Evolutionary conservation across 2,888 invertebrate species (phyloP), one percentile per base, ranked within the genome.

Genomic region (Drosophila atripex): DNA sequence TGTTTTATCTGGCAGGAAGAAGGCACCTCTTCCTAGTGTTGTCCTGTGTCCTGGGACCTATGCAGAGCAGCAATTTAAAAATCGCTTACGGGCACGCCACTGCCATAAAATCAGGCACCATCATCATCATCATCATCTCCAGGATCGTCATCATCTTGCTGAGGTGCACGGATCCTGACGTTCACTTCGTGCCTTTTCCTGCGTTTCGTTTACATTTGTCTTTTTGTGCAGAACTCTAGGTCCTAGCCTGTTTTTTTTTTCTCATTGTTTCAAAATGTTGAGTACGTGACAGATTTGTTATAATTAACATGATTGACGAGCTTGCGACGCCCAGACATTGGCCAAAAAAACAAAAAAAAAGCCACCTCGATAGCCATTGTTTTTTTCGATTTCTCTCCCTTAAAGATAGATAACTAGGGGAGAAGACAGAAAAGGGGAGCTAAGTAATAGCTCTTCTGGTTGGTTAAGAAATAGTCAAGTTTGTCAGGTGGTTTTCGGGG

Each of bases 231-330:
- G 2, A 43, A 21, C 43, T 52, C 56, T n/a, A n/a, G 14, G 35
- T 59, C 46, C 35, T 52, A 28, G 9, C 28, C 28, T 9, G 28
- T 47, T 50, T 65, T 56, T 65, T 60, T 60, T 58, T 59, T 18
- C 54, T 47, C 51, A 16, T 71, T 72, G 64, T 64, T 68, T 52
- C 63, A 71, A 77, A 80, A 79, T 82, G 79, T 71, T 73, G 71
- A 56, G 66, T 66, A 79, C 79, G 79, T 79, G 79, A 79, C 79
- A 82, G 79, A 79, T 79, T 79, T 79, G 79, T 75, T 77, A 79
- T 79, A 79, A 79, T 79, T 79, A 79, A 83, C 74, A 74, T 79
- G 79, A 79, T 82, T 79, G 79, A 79, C 83, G 79, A 79, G 83
- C 72, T 79, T 69, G 61, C 66, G 66, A 65, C 74, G 66, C 56